Evolutionary conservation across 2,797 vertebrate species (phyloP), one percentile per base, ranked within the genome.

Genomic region (Mormyrus hasselquistii): DNA sequence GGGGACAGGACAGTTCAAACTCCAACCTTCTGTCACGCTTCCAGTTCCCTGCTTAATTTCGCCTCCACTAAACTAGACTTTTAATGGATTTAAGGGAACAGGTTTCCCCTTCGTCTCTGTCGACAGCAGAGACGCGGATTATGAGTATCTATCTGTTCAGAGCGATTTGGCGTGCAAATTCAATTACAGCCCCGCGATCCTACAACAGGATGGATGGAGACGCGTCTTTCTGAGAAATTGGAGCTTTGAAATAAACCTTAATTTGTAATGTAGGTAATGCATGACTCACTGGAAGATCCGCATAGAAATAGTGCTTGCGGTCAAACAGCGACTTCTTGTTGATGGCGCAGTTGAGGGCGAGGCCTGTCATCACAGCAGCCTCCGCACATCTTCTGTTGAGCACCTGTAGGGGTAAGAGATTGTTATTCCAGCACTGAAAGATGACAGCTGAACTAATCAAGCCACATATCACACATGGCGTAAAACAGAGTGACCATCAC

Each of bases 251-350:
- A 86, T n/a, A 22, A 69, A 44, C 10, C 29, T 34, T 38, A n/a
- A 7, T 47, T 16, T 19, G 50, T 5, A 85, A 41, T 41, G 16
- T 41, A 82, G 3, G 82, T 41, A 29, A 22, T 53, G 57, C 4
- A 9, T 8, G 92, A 98, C 99, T 98, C 94, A 99, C 99, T 12
- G 99, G 99, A 90, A 99, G 96, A 94, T 99, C 98, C 41, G 99
- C 97, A 59, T 99, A 99, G 95, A 99, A 99, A 94, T 99, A 99
- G 95, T 99, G 99, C 91, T 99, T 99, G 94, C 98, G 96, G 96
- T 99, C 98, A 95, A 99, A 99, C 88, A 97, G 93, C 9, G 98
- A 99, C 94, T 96, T 99, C 93, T 92, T 97, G 96, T 99, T 99
- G 93, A 99, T 97, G 90, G 92, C 95, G 93, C 99, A 99, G 94